Evolutionary conservation across 2,797 vertebrate species (phyloP).

Genomic region (Halcyon badia): DNA sequence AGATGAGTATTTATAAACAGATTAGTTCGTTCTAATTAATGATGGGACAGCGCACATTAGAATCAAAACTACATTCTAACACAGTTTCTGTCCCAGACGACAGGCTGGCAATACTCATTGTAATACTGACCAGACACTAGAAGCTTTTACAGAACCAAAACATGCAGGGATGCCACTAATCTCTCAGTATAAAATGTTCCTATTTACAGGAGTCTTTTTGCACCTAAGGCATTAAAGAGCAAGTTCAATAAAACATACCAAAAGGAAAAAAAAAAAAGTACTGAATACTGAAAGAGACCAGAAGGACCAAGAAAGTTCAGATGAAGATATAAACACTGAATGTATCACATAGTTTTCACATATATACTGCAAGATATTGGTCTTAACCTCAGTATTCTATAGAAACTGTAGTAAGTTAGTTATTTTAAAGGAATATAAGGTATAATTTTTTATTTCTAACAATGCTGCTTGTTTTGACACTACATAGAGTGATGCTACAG

Average conservation of each 20-base stretch:
- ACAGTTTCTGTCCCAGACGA: neutral
- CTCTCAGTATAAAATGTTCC: neutral
- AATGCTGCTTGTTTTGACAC: neutral
- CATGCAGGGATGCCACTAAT: neutral
- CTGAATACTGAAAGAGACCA: neutral
- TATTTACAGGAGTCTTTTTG: neutral
- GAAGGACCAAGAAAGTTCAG: neutral
- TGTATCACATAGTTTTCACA: neutral
- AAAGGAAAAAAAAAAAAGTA: neutral
- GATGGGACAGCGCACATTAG: neutral
- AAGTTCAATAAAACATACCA: neutral
- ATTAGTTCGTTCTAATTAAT: neutral
- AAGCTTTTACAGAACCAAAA: conserved; percentile 25
- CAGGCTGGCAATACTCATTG: neutral
- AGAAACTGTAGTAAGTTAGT: neutral
- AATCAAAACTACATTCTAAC: neutral
- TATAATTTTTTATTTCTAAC: neutral
- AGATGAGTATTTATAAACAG: neutral
- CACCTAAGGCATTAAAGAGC: neutral
- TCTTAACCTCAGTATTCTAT: neutral
- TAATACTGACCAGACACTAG: neutral
- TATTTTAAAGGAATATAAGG: neutral
- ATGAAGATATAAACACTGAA: neutral
- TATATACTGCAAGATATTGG: neutral
- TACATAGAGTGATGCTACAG: neutral